phyloP scores from a whole-genome alignment of 2,113 vertebrate species.

The Channa maculata region DNA sequence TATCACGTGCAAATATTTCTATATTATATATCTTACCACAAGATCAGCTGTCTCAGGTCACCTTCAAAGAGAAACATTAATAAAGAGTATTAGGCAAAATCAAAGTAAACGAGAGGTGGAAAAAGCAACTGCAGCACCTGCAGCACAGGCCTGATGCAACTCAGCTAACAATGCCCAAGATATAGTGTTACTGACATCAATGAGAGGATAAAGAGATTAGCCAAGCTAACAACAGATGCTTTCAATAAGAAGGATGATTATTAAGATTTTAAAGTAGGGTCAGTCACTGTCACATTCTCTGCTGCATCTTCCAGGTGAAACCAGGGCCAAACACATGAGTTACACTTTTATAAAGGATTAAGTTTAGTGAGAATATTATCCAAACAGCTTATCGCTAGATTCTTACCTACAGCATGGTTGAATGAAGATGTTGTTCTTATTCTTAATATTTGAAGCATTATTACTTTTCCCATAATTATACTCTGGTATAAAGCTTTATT shows the following conservation, averaged over 20 bases:
- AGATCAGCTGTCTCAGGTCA: conserved; percentile 88
- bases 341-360: neutral
- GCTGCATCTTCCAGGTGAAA: conserved; percentile 35
- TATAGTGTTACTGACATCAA: conserved; percentile 82
- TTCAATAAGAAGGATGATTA: conserved; percentile 63
- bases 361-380: neutral
- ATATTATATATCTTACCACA: conserved; percentile 85
- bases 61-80: conserved; percentile 76
- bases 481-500: neutral
- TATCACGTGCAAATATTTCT: neutral
- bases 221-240: conserved; percentile 64
- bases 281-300: conserved; percentile 55
- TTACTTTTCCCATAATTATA: neutral
- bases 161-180: conserved; percentile 73
- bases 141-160: conserved; percentile 62
- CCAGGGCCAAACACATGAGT: conserved; percentile 7
- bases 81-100: conserved; percentile 59
- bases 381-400: neutral
- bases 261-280: conserved; percentile 79
- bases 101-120: conserved; percentile 59
- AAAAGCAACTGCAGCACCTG: conserved; percentile 53
- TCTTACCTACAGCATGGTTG: too few species aligned
- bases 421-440: neutral
- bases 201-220: conserved; percentile 78
- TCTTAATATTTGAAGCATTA: neutral